phyloP scores from a whole-genome alignment of 2,113 vertebrate species.

The Herpailurus yagouaroundi region DNA sequence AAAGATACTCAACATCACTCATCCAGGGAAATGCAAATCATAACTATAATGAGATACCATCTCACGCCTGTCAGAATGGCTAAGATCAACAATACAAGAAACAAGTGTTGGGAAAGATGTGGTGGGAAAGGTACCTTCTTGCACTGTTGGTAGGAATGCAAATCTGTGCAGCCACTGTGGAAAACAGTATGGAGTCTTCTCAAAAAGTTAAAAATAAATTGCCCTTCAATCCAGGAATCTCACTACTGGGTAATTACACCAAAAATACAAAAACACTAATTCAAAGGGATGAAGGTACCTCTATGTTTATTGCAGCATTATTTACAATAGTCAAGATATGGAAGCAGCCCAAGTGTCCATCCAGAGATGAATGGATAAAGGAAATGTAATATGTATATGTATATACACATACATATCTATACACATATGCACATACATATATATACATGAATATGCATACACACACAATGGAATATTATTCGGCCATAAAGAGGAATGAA shows the following conservation, averaged over 20 bases:
- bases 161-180: background rate
- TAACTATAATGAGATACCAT: background rate
- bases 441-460: too few relatives aligned
- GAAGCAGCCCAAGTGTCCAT: background rate
- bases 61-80: background rate
- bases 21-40: background rate
- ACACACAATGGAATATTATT: background rate
- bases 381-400: background rate
- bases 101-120: background rate
- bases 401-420: background rate
- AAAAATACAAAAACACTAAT: background rate
- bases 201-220: background rate
- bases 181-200: background rate
- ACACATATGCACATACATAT: too few relatives aligned
- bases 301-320: background rate
- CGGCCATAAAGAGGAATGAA: background rate
- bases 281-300: background rate
- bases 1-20: background rate
- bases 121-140: background rate
- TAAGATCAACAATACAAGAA: background rate
- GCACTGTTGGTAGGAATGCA: background rate
- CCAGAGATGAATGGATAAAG: background rate
- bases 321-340: background rate
- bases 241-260: background rate
- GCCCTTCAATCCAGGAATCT: background rate